Percentiles rank a stretch among this genome's conserved stretches.
These are phyloP conservation scores for Casuarius casuarius DNA, from an alignment of 2,113 vertebrate species.

Conservation along the genomic window DNA sequence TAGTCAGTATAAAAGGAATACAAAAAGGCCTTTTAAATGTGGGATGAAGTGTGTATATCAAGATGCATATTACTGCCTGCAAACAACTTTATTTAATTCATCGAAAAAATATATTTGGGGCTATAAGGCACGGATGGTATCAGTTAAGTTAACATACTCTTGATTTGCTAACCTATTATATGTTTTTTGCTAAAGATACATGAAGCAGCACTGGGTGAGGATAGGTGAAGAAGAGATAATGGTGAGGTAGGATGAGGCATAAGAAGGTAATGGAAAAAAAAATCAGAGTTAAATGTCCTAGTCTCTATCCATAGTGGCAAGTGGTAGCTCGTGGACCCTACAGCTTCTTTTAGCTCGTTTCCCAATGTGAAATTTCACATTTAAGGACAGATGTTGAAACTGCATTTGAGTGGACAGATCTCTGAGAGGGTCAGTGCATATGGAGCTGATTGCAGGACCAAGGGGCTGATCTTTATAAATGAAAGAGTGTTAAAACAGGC, in stretches of 20 bases:
- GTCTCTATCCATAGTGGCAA: not conserved
- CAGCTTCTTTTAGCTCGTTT: not conserved
- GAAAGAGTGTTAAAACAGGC: constrained; percentile 49
- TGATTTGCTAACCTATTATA: not conserved
- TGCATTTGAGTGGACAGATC: constrained; percentile 13
- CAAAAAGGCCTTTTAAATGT: not conserved
- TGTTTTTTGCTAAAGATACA: not conserved
- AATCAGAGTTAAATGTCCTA: not conserved
- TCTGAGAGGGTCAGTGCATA: constrained; percentile 47
- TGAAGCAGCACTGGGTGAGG: not conserved
- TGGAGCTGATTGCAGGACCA: constrained; percentile 17
- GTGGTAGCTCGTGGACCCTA: not conserved
- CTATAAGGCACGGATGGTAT: not conserved
- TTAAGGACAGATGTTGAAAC: constrained; percentile 19
- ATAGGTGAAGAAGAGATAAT: not conserved
- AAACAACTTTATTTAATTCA: constrained; percentile 1
- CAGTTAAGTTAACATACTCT: not conserved
- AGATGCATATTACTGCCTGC: not conserved
- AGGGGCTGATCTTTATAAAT: constrained; percentile 53
- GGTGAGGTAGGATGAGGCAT: not conserved
- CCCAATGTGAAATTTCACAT: not conserved
- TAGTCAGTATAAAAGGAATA: not conserved
- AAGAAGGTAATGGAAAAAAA: not conserved
- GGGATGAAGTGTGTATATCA: not conserved
- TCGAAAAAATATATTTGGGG: not conserved